Evolutionary conservation across 2,113 vertebrate genomes (phyloP).

Genomic region (Hoplias malabaricus): DNA sequence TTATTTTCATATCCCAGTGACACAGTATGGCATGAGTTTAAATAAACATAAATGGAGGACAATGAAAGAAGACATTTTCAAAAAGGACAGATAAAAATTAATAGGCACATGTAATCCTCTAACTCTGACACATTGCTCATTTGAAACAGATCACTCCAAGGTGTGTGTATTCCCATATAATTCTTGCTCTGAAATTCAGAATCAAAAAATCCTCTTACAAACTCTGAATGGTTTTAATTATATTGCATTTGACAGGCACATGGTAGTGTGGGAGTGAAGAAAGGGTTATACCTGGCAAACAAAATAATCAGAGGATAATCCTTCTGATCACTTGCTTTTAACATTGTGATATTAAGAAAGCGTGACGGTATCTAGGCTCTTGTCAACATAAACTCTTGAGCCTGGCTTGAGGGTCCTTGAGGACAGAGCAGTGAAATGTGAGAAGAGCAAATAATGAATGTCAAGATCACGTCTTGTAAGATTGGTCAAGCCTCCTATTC

Average conservation of each 20-base stretch:
- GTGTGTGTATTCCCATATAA: neutral
- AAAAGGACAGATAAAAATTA: neutral
- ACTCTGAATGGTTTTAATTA: neutral
- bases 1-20: neutral
- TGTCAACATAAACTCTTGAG: neutral
- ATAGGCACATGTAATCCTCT: neutral
- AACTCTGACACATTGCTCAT: neutral
- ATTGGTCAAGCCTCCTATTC: neutral
- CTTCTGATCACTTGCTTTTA: constrained; percentile 17
- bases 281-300: neutral
- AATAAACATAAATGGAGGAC: neutral
- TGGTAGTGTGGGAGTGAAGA: constrained; percentile 14
- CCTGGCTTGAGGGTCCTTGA: neutral
- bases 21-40: neutral
- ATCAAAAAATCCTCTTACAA: neutral
- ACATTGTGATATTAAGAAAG: neutral
- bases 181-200: neutral
- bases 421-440: neutral
- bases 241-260: neutral
- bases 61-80: neutral
- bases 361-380: neutral
- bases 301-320: constrained; percentile 15
- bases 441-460: neutral
- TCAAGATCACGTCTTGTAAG: neutral
- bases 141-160: too few species aligned